A percentile compares a stretch with the other conserved stretches of the same genome.
These are phyloP conservation scores for Drosophila melanogaster DNA, from an alignment of 1,140 invertebrate species.

Conservation along the genomic window Release_6_plus_ISO1_MT NC_004354.4:13555001-13555500, in stretches of 20 bases:
- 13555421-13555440: constrained; percentile 17
- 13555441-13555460: constrained; percentile 7
- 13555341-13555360: constrained; percentile 62
- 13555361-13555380: constrained; percentile 57
- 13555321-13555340: constrained; percentile 12
- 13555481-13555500: constrained; percentile 23
- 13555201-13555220: neutral
- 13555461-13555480: constrained; percentile 3
- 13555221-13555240: no score
- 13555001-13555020: constrained; percentile 19
- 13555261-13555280: neutral
- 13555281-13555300: constrained; percentile 11
- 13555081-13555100: constrained; percentile 22
- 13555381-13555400: constrained; percentile 28
- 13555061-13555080: constrained; percentile 2
- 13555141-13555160: neutral
- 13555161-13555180: constrained; percentile 39
- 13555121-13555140: constrained; percentile 20
- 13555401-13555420: constrained; percentile 5
- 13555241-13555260: constrained; percentile 1
- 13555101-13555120: constrained; percentile 14
- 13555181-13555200: neutral
- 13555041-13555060: neutral
- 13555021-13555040: neutral
- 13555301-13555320: no score